Evolutionary conservation across 2,113 vertebrate genomes (phyloP), one percentile per base, ranked within the genome.

Genomic region (Spea multiplicata): DNA sequence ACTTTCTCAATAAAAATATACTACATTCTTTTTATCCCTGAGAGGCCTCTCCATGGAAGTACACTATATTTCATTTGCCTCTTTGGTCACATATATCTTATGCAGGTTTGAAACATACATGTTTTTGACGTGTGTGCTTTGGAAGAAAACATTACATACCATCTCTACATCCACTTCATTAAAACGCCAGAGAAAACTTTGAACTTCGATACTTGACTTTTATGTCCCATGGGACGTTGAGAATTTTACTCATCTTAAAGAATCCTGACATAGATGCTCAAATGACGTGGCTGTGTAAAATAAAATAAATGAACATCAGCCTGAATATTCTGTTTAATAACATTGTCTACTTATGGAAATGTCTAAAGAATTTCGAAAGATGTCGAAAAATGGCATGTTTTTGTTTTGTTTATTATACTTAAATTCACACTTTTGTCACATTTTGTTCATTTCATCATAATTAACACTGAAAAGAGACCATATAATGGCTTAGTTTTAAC

Each of bases 1-100:
- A 69, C 44, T 61, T 76, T 55, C 75, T 69, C 74, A 76, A 76
- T 76, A 53, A 61, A 69, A 76, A 76, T 76, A 76, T 69, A 76
- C 75, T 4, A 16, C 66, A 76, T 76, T 76, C 75, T 76, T 76
- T 46, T 14, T 76, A 49, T 70, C 57, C 75, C 75, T 70, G 66
- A 14, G 75, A 76, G 75, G 46, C 66, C 5, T 16, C n/a, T 76
- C 44, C 75, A 49, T 61, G 52, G 59, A 76, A 59, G 66, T 69
- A 76, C 66, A 69, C 75, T 9, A 76, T 76, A 76, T 69, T 76
- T 76, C 75, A 76, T 57, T 49, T 53, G 66, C 17, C 66, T 49
- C 75, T 44, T 8, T 8, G 75, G 75, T 76, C 75, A 55, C 66
- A 76, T 69, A 76, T 45, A 70, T 76, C 75, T 76, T 69, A 50